Conservation (phyloP, 2,888 invertebrate species). For the Leucophenga montana region DNA sequence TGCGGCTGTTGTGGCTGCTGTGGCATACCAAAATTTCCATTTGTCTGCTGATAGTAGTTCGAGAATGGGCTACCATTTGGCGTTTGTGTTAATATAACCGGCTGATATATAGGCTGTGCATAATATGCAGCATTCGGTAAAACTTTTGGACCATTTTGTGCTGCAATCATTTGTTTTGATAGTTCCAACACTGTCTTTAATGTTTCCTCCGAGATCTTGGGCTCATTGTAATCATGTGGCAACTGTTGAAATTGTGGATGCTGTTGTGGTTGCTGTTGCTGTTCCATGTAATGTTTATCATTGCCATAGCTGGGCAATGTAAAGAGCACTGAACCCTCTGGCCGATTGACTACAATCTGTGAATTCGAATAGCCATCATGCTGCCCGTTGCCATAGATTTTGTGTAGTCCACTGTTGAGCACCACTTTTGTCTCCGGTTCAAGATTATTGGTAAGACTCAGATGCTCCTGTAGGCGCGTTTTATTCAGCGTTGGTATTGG, state of each 20-base stretch:
- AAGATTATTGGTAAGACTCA: constrained; percentile 48
- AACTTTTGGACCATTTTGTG: constrained; percentile 69
- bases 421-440: constrained; percentile 68
- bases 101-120: constrained; percentile 67
- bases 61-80: constrained; percentile 59
- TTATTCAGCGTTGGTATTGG: constrained; percentile 43
- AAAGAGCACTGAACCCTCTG: constrained; percentile 71
- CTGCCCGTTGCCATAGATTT: constrained; percentile 36
- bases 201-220: constrained; percentile 72
- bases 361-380: constrained; percentile 66
- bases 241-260: constrained; percentile 30
- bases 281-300: constrained; percentile 40
- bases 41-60: constrained; percentile 44
- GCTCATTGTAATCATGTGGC: constrained; percentile 56
- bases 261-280: constrained; percentile 32
- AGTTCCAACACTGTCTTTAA: constrained; percentile 71
- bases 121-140: constrained; percentile 57
- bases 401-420: constrained; percentile 57
- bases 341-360: constrained; percentile 72
- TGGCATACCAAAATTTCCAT: constrained; percentile 34
- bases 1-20: constrained; percentile 35
- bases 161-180: constrained; percentile 72
- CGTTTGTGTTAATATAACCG: constrained; percentile 61
- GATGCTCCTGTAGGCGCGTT: constrained; percentile 49
- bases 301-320: constrained; percentile 57